Evolutionary conservation across 2,113 vertebrate species (phyloP).

Genomic region (Rafetus swinhoei): DNA sequence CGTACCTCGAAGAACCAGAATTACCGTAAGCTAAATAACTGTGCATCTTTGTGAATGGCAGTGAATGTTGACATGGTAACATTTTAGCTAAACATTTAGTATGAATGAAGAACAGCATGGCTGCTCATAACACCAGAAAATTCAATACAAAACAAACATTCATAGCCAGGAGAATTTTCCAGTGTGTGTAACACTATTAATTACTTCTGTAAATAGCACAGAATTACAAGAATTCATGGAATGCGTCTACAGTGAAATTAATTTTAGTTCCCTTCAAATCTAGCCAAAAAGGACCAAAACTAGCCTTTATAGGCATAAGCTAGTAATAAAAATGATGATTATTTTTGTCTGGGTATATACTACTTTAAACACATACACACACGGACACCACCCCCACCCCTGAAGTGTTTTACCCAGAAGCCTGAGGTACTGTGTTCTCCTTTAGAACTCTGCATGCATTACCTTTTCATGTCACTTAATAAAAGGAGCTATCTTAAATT

Average conservation of each 20-base stretch:
- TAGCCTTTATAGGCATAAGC: background rate
- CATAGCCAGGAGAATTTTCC: constrained; percentile 36
- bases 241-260: constrained; percentile 53
- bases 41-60: background rate
- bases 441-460: background rate
- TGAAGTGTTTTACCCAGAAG: background rate
- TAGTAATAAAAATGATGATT: background rate
- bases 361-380: constrained; percentile 16
- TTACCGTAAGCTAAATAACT: background rate
- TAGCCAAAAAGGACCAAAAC: constrained; percentile 52
- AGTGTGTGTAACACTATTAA: constrained; percentile 37
- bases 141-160: constrained; percentile 5
- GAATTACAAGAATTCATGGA: constrained; percentile 59
- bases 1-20: background rate
- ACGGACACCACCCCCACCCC: background rate
- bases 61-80: background rate
- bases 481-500: background rate
- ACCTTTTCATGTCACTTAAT: background rate
- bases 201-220: constrained; percentile 50
- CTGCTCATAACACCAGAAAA: background rate
- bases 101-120: constrained; percentile 16
- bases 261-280: background rate
- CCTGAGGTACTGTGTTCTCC: background rate
- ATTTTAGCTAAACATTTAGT: background rate
- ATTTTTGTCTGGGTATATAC: background rate